These are phyloP conservation scores for Calameuta pallipes DNA, from an alignment of 2,888 invertebrate species.

Conservation along the genomic window DNA sequence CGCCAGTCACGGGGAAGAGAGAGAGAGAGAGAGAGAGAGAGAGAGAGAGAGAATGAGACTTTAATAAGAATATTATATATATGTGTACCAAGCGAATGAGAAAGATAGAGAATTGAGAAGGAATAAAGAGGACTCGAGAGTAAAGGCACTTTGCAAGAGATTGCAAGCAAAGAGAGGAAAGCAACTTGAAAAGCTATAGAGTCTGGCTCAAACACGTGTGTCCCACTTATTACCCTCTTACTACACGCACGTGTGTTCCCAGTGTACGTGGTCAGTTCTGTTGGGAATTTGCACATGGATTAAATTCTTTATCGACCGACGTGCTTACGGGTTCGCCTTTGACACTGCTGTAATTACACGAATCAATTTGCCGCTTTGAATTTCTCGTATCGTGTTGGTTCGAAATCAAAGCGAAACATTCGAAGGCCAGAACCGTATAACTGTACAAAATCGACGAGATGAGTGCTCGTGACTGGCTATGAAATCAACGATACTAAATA, in stretches of 20 bases:
- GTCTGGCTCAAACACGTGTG: conserved; percentile 3
- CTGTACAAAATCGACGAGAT: no score
- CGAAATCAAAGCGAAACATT: no score
- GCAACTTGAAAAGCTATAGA: background rate
- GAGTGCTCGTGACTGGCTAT: no score
- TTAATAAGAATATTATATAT: no score
- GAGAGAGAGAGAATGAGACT: background rate
- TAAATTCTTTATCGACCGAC: no score
- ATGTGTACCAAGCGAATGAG: background rate
- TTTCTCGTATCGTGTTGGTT: no score
- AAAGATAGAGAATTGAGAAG: background rate
- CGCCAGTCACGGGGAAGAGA: background rate
- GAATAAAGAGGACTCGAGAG: background rate
- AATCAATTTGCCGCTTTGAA: no score
- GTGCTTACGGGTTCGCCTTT: no score
- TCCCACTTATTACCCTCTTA: background rate
- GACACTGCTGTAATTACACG: no score
- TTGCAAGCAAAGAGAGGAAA: background rate
- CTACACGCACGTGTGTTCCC: background rate
- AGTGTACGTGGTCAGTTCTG: conserved; percentile 1
- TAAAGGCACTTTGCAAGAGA: background rate
- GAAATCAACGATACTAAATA: no score
- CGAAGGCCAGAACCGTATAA: no score
- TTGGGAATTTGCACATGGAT: background rate
- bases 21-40: no score